These are phyloP conservation scores for Upupa epops DNA, from an alignment of 2,113 vertebrate species.

Conservation along the genomic window DNA sequence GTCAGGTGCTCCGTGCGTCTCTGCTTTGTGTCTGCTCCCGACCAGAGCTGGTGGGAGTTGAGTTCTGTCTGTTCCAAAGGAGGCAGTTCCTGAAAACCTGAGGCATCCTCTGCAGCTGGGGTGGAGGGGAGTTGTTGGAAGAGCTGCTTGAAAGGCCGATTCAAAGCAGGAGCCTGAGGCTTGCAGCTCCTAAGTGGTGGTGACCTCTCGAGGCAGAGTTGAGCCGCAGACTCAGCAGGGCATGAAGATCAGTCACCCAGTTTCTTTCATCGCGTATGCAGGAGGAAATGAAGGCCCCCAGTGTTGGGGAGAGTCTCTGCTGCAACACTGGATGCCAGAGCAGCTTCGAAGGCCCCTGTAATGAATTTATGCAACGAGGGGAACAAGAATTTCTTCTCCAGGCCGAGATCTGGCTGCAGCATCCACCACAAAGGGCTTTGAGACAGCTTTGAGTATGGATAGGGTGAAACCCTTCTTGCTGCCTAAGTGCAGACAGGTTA, in stretches of 20 bases:
- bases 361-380: not conserved
- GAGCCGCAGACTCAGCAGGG: rapidly evolving
- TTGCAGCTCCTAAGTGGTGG: not conserved
- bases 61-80: not conserved
- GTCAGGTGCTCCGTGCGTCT: not conserved
- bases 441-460: constrained; percentile 34
- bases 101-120: not conserved
- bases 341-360: not conserved
- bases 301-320: not conserved
- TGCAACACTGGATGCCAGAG: not conserved
- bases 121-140: not conserved
- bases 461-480: not conserved
- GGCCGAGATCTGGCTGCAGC: not conserved
- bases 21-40: not conserved
- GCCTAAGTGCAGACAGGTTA: constrained; percentile 4
- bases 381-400: not conserved
- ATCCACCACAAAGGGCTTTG: not conserved
- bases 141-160: not conserved
- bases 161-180: not conserved
- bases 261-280: not conserved
- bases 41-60: not conserved
- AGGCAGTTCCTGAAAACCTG: not conserved
- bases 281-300: not conserved
- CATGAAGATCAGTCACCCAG: rapidly evolving
- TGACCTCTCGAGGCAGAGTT: not conserved